Evolutionary conservation across 1,140 invertebrate species (phyloP).

Genomic region (Atta colombica): DNA sequence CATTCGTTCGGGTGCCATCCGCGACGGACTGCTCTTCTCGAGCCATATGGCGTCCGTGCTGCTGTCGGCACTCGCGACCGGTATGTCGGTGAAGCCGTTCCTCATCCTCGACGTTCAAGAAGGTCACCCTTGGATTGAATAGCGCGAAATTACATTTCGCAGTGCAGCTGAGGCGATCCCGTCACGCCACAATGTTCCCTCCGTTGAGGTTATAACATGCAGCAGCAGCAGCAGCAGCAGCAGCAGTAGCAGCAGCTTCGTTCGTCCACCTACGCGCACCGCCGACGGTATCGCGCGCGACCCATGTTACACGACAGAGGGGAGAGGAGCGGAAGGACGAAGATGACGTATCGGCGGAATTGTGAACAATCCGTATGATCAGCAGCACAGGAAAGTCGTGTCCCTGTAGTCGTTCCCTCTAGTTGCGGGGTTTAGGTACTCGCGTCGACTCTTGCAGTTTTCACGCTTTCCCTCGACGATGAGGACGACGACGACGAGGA

Average conservation of each 20-base stretch:
- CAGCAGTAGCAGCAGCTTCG: neutral
- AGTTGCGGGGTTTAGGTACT: neutral
- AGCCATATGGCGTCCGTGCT: constrained; percentile 76
- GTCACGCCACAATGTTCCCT: neutral
- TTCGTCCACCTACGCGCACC: constrained; percentile 63
- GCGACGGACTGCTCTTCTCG: constrained; percentile 72
- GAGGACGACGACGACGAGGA: constrained; percentile 12
- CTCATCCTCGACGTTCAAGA: constrained; percentile 66
- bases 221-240: constrained; percentile 5
- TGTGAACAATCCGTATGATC: neutral
- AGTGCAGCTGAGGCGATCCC: constrained; percentile 16
- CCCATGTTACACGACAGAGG: constrained; percentile 70
- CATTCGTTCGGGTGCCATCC: constrained; percentile 68
- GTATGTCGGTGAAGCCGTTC: constrained; percentile 73
- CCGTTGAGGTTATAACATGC: constrained; percentile 69
- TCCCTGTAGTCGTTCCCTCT: neutral
- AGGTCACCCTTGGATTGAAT: neutral
- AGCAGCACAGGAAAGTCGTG: constrained; percentile 54
- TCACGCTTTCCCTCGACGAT: constrained; percentile 70
- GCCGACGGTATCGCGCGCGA: constrained; percentile 68
- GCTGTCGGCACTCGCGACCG: constrained; percentile 72
- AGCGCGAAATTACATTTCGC: constrained; percentile 68
- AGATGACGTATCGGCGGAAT: constrained; percentile 13
- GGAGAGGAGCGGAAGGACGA: neutral
- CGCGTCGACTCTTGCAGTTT: constrained; percentile 56